phyloP scores from a whole-genome alignment of 2,797 vertebrate species.

The Phalanger gymnotis region DNA sequence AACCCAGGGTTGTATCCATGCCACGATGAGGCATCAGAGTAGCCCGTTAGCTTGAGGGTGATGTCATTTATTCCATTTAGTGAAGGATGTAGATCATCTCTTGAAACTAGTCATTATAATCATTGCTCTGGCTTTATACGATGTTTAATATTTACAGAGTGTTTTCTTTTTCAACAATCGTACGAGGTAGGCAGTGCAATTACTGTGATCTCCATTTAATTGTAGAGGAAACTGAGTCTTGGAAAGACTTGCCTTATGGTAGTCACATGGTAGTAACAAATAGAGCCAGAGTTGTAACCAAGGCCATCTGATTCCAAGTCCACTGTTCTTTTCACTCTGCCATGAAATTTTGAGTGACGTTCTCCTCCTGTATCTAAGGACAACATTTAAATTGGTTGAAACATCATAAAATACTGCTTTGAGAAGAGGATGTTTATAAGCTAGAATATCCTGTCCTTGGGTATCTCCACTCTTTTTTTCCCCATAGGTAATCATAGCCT shows the following conservation, averaged over 20 bases:
- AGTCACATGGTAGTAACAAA: neutral
- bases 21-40: neutral
- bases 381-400: slow-evolving; percentile 25
- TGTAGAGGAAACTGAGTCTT: neutral
- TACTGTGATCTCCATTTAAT: neutral
- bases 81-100: neutral
- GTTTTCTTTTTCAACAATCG: neutral
- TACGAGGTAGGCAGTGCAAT: neutral
- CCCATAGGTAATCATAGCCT: slow-evolving; percentile 90
- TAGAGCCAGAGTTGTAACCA: neutral
- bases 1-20: neutral
- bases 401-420: slow-evolving; percentile 19
- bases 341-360: neutral
- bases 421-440: slow-evolving; percentile 4
- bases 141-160: neutral
- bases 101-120: neutral
- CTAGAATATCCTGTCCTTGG: slow-evolving; percentile 8
- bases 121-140: neutral
- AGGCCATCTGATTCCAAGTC: neutral
- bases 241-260: neutral
- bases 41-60: neutral
- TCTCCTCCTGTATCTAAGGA: neutral
- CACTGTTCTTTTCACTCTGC: neutral
- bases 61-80: neutral
- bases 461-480: slow-evolving; percentile 48